phyloP scores from a whole-genome alignment of 2,797 vertebrate species.

The Naso thynnoides region DNA sequence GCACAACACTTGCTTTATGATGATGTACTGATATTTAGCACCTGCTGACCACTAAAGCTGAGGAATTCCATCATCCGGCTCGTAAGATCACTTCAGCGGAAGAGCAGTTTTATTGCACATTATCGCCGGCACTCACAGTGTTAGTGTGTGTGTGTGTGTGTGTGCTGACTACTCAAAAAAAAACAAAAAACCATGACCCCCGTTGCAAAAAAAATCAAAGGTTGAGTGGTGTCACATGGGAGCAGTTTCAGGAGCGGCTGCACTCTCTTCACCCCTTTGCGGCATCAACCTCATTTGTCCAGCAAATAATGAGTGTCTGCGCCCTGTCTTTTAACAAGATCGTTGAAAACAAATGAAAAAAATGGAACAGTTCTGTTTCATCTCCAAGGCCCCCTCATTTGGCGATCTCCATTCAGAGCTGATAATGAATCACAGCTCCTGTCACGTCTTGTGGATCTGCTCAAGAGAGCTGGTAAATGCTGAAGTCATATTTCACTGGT shows the following conservation, averaged over 20 bases:
- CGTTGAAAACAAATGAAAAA: slow-evolving; percentile 6
- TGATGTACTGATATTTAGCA: slow-evolving; percentile 27
- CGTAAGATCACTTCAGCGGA: neutral
- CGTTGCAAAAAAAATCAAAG: slow-evolving; percentile 5
- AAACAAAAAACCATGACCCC: neutral
- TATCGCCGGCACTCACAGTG: neutral
- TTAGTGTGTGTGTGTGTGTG: neutral
- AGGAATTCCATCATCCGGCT: slow-evolving; percentile 25
- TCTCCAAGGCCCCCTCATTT: neutral
- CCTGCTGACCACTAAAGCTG: slow-evolving; percentile 13
- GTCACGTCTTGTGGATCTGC: slow-evolving; percentile 9
- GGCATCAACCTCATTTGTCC: no score
- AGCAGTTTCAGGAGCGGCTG: slow-evolving; percentile 7
- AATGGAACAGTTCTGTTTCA: neutral
- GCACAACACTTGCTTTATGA: slow-evolving; percentile 28
- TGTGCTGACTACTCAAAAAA: neutral
- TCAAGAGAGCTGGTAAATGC: neutral
- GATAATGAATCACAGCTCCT: neutral
- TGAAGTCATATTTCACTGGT: slow-evolving; percentile 10
- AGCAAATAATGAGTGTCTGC: no score
- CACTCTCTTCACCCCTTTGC: neutral
- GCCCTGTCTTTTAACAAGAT: neutral
- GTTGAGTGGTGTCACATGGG: slow-evolving; percentile 2
- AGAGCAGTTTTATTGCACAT: slow-evolving; percentile 22
- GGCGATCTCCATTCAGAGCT: neutral